Percentiles rank a stretch among this genome's conserved stretches.
These are phyloP conservation scores for Venustaconcha ellipsiformis DNA, from an alignment of 1,140 invertebrate species.

Conservation along the genomic window DNA sequence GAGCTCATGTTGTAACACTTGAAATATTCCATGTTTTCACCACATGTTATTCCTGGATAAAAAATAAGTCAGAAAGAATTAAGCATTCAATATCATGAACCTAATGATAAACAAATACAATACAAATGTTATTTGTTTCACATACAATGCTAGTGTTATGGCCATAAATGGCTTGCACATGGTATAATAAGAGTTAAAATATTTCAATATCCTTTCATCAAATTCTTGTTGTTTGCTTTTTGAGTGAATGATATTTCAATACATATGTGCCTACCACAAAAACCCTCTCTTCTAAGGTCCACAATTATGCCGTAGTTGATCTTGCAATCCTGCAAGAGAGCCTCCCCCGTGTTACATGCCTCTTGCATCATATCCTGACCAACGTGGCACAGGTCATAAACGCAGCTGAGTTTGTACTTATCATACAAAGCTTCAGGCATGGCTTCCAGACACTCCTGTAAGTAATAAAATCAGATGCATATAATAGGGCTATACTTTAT, in stretches of 20 bases:
- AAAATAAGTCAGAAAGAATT: background rate
- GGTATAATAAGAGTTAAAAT: no score
- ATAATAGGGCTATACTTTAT: no score
- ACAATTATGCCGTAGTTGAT: background rate
- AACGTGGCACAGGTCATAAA: constrained; percentile 18
- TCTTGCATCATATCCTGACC: constrained; percentile 1
- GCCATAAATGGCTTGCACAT: no score
- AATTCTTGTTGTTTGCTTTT: no score
- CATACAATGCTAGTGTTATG: no score
- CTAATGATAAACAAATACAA: no score
- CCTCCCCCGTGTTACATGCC: constrained; percentile 3
- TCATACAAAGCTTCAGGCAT: background rate
- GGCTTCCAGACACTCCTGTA: constrained; percentile 16
- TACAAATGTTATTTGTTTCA: no score
- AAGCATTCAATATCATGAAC: background rate
- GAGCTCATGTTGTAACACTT: background rate
- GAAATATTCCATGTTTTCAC: constrained; percentile 17
- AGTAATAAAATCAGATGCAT: background rate
- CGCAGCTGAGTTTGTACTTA: background rate
- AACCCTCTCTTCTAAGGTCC: constrained; percentile 1
- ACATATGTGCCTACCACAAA: constrained; percentile 14
- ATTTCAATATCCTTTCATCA: no score
- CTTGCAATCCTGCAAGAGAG: background rate
- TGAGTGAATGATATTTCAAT: background rate
- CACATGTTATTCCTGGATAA: constrained; percentile 2